Conservation (phyloP, 2,797 vertebrate genomes). For the Poecilia gillii region DNA sequence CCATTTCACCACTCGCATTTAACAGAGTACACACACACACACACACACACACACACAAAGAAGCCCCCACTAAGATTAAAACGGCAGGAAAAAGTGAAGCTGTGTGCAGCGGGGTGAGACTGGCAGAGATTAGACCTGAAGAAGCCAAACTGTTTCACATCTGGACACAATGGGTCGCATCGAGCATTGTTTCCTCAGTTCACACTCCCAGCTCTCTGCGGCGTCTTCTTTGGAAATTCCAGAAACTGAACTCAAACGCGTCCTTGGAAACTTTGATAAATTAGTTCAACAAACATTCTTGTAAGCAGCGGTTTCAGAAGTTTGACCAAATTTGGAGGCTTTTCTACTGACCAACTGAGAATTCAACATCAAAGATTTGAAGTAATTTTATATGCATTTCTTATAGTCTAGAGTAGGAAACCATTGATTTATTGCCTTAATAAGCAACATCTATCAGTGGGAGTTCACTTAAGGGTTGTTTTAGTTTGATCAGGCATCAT, state of each 20-base stretch:
- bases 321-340: neutral
- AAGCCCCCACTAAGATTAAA: constrained; percentile 67
- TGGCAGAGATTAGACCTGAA: constrained; percentile 65
- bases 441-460: neutral
- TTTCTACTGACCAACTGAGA: neutral
- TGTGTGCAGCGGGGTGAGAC: constrained; percentile 73
- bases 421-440: neutral
- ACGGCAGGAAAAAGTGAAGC: constrained; percentile 75
- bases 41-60: constrained; percentile 46
- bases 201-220: neutral
- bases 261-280: neutral
- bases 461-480: neutral
- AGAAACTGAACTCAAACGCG: neutral
- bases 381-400: neutral
- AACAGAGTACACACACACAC: constrained; percentile 56
- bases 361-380: neutral
- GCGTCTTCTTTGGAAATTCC: neutral
- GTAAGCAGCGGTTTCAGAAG: neutral
- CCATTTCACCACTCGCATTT: constrained; percentile 83
- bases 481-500: neutral
- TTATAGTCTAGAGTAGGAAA: neutral
- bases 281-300: neutral
- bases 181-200: neutral
- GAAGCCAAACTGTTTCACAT: constrained; percentile 36
- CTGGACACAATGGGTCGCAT: constrained; percentile 17